Base-by-base conservation (phyloP, 2,888 invertebrate genomes). In the Nemapogon koenigi region DNA sequence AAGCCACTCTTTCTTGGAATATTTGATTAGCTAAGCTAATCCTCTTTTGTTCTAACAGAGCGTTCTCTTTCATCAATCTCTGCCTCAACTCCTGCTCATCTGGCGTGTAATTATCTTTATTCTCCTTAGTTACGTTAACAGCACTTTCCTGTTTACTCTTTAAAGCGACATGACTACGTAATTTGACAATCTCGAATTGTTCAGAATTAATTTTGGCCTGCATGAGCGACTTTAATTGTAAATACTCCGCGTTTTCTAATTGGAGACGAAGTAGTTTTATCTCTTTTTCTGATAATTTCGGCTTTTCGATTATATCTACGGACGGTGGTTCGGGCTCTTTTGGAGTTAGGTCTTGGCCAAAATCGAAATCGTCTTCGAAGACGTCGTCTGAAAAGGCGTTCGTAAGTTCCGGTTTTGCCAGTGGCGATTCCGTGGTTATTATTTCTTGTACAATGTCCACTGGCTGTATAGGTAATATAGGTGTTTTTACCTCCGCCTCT, bases 121-220 rank as follows among this genome's bases (percentile, higher is more conserved):
- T 56, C n/a, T 75, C 72, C 43, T 71, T 76, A 27, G 49, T 52
- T 25, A 38, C 51, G 4, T 55, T 57, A 1, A 49, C 39, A 29
- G 52, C 56, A 0, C 59, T 59, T 46, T 78, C 75, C 41, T 73
- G 76, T 43, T 81, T 80, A 46, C 64, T 75, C 41, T 80, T 81
- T 40, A 80, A 57, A 3, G 79, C 67, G 13, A 81, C 69, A 43
- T 83, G 69, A 50, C 82, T 81, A 42, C 82, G 81, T 11, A 89
- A 64, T 44, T 82, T 83, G 16, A 85, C 82, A 10, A 90, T 86
- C 70, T 91, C 90, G 27, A 84, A 84, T 49, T 84, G 85, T 63
- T 91, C 91, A 0, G 83, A 82, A 52, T 85, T 83, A 38, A 91
- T 89, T 53, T 87, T 84, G 1, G 84, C 82, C 54, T 86, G 84